Evolutionary conservation across 2,113 vertebrate species (phyloP).

Genomic region (Callospermophilus lateralis): DNA sequence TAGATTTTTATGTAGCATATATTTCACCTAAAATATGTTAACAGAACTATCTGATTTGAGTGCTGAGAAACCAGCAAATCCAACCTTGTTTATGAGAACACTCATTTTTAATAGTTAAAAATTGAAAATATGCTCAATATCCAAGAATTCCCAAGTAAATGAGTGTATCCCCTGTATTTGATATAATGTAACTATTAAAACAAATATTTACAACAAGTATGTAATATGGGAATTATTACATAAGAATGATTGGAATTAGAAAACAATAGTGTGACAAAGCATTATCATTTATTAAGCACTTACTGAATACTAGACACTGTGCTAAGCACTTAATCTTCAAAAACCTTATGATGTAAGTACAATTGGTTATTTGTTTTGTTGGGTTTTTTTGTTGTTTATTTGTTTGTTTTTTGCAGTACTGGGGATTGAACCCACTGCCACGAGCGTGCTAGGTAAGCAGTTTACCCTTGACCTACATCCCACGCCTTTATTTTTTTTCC

Average conservation of each 20-base stretch:
- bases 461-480: not conserved
- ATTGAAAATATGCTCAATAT: not conserved
- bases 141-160: not conserved
- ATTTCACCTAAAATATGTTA: not conserved
- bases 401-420: not conserved
- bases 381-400: not conserved
- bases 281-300: not conserved
- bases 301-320: not conserved
- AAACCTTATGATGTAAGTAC: not conserved
- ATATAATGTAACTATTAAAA: not conserved
- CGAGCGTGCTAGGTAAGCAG: not conserved
- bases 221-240: not conserved
- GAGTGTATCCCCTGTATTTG: not conserved
- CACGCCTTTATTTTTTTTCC: not conserved
- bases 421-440: not conserved
- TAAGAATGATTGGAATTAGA: not conserved
- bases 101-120: not conserved
- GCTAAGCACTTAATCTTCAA: not conserved
- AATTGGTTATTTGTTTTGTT: not conserved
- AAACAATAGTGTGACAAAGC: not conserved
- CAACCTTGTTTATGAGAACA: not conserved
- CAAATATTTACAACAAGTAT: not conserved
- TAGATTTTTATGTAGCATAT: too few species aligned
- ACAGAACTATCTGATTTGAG: not conserved
- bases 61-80: conserved; percentile 3